Percentiles rank a stretch among this genome's conserved stretches.
Evolutionary conservation across 2,888 invertebrate genomes (phyloP).

Genomic region (Chloroclystis v-ata): DNA sequence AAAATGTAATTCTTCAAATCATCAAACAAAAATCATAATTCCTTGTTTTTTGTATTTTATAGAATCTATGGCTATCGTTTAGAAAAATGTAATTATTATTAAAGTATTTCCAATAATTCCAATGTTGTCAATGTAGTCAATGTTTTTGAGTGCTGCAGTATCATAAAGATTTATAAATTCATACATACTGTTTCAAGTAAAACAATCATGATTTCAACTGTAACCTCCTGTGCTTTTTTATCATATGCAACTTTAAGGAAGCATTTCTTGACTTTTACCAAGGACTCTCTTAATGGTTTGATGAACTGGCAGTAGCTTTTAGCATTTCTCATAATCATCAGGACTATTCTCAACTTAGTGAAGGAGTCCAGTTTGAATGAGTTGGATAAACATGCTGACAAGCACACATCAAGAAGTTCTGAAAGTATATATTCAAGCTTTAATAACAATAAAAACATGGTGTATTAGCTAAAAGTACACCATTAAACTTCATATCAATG

Average conservation of each 20-base stretch:
- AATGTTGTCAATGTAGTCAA: no score
- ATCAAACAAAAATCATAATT: no score
- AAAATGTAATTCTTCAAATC: no score
- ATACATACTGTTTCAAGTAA: constrained; percentile 56
- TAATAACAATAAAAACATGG: no score
- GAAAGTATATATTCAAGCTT: constrained; percentile 30
- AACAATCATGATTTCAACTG: constrained; percentile 53
- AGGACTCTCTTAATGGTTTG: constrained; percentile 50
- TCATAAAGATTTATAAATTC: no score
- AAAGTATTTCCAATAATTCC: no score
- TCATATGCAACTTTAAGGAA: constrained; percentile 48
- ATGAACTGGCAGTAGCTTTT: constrained; percentile 58
- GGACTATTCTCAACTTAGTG: constrained; percentile 60
- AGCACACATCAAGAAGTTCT: constrained; percentile 61
- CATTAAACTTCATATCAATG: not conserved
- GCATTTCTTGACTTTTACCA: constrained; percentile 48
- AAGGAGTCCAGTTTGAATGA: constrained; percentile 55
- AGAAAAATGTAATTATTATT: no score
- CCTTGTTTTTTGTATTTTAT: no score
- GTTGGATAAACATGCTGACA: constrained; percentile 45
- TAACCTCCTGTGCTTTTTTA: constrained; percentile 62
- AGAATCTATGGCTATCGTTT: no score
- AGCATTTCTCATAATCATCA: constrained; percentile 65
- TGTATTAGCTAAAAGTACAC: no score
- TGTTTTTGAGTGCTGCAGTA: no score